Evolutionary conservation across 2,888 invertebrate genomes (phyloP), one percentile per base, ranked within the genome.

Genomic region (Xestia xanthographa): DNA sequence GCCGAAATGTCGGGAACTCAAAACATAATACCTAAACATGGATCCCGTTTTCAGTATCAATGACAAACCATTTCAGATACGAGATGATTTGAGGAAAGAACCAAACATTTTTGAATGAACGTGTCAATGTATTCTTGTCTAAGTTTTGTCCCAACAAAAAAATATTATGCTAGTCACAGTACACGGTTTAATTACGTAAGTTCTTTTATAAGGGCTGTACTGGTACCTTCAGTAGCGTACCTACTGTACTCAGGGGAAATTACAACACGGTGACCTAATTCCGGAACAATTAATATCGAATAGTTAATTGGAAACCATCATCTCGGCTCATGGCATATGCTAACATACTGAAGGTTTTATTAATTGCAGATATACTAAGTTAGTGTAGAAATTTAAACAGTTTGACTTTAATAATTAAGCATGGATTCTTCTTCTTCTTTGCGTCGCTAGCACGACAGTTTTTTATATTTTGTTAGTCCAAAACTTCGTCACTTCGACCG

Each of bases 211-310:
- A 83, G 82, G 80, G 80, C 80, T 63, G 53, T 75, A 73, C 62
- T 50, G 48, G 62, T 70, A 77, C 80, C 80, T 82, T 82, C 56
- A 56, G 50, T 71, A 48, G 43, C 63, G 34, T 70, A 78, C 53
- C 43, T 77, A 68, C 38, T 17, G 34, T 72, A 83, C 82, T 80
- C 82, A 62, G n/a, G 82, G 82, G 82, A 83, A 83, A 83, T 83
- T 76, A 83, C 56, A 73, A 45, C 73, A 73, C 65, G 70, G 50
- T 71, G 77, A 83, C 82, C 82, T 83, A 77, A 83, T 83, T 83
- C 72, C 62, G 67, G 12, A 83, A 83, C 84, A 83, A 83, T 83
- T 83, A 83, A 80, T 84, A 80, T 76, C 67, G 72, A 72, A 72
- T 65, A 80, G 72, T 72, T 83, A 80, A 80, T 80, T 80, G 70